phyloP scores from a whole-genome alignment of 2,797 vertebrate genomes.

The Benthosema pterotum region DNA sequence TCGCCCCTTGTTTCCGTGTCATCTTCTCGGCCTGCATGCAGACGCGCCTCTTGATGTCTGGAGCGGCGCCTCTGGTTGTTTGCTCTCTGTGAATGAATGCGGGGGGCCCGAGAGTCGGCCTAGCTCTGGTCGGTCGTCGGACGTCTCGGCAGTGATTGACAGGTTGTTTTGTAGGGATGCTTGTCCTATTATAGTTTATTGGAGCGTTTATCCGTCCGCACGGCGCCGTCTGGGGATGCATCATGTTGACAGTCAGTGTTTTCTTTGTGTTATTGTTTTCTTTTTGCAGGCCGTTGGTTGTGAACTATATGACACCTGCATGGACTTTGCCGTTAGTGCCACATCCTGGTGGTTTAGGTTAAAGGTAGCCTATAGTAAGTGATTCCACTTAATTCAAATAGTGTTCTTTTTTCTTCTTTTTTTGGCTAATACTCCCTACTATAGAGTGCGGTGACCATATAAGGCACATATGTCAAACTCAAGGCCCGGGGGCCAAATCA shows the following conservation, averaged over 20 bases:
- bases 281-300: neutral
- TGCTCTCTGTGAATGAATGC: constrained; percentile 71
- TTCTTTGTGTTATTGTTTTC: constrained; percentile 5
- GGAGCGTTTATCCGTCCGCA: constrained; percentile 16
- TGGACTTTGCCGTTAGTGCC: too few relatives aligned
- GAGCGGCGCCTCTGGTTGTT: constrained; percentile 69
- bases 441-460: too few relatives aligned
- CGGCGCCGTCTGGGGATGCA: neutral
- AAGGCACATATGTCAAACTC: too few relatives aligned
- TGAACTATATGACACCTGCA: too few relatives aligned
- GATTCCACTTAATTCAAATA: too few relatives aligned
- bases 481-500: too few relatives aligned
- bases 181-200: constrained; percentile 34
- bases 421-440: too few relatives aligned
- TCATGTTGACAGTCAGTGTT: neutral
- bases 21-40: constrained; percentile 59
- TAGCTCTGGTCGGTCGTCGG: constrained; percentile 56
- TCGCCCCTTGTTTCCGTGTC: constrained; percentile 78
- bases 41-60: constrained; percentile 54
- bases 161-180: constrained; percentile 53
- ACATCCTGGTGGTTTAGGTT: too few relatives aligned
- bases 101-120: constrained; percentile 43
- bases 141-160: constrained; percentile 51
- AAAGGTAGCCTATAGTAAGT: too few relatives aligned
- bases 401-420: too few relatives aligned